phyloP scores from a whole-genome alignment of 2,888 invertebrate genomes.

The Panorpa germanica region DNA sequence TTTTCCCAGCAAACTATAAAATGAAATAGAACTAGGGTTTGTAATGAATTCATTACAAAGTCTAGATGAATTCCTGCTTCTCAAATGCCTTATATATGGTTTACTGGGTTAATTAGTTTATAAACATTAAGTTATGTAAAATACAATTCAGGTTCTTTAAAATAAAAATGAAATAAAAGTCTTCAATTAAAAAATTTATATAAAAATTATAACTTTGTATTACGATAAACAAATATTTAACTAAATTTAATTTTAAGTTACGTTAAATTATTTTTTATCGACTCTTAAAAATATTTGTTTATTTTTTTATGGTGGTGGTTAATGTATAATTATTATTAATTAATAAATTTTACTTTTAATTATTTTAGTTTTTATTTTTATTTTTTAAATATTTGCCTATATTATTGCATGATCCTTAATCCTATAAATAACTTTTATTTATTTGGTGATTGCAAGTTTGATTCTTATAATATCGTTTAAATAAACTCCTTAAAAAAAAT shows the following conservation, averaged over 20 bases:
- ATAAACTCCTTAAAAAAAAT: too few species aligned
- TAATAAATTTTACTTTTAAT: constrained; percentile 9
- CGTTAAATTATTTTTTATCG: constrained; percentile 17
- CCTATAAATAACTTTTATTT: constrained; percentile 7
- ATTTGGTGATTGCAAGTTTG: constrained; percentile 8
- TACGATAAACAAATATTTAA: constrained; percentile 13
- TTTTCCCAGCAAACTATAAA: constrained; percentile 1
- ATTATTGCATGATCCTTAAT: constrained; percentile 5
- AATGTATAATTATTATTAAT: constrained; percentile 10
- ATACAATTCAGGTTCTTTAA: too few species aligned
- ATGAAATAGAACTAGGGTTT: too few species aligned
- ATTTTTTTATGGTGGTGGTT: constrained; percentile 10
- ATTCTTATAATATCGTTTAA: constrained; percentile 7
- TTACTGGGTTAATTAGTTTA: too few species aligned
- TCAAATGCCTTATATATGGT: too few species aligned
- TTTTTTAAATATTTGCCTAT: background rate
- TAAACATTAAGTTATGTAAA: too few species aligned
- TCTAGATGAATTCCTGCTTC: too few species aligned
- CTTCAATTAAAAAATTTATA: constrained; percentile 16
- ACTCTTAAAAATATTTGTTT: constrained; percentile 12
- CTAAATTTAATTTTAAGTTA: constrained; percentile 15
- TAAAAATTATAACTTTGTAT: constrained; percentile 16
- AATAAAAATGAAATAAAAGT: constrained; percentile 5
- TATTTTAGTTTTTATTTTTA: constrained; percentile 8
- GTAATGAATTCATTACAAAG: too few species aligned